A percentile compares a stretch with the other conserved stretches of the same genome.
phyloP scores from a whole-genome alignment of 2,113 vertebrate genomes.

The Pterocles orientalis region DNA sequence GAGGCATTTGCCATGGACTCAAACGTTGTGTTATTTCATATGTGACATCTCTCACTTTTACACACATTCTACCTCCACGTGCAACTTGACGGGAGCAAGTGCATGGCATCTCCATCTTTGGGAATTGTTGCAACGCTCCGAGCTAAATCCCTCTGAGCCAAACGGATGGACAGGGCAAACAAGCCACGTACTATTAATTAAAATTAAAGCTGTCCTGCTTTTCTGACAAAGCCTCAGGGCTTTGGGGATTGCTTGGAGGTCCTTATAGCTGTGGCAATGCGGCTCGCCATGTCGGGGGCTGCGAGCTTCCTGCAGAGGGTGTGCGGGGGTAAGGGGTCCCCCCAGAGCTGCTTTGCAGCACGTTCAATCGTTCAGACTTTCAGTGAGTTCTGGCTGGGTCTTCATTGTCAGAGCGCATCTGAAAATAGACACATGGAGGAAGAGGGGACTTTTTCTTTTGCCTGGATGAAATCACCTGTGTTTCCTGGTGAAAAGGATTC shows the following conservation, averaged over 20 bases:
- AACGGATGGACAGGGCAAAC: neutral
- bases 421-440: neutral
- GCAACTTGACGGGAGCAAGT: neutral
- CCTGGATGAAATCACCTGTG: neutral
- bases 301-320: neutral
- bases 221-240: too few relatives aligned
- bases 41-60: neutral
- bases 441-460: neutral
- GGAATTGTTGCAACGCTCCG: neutral
- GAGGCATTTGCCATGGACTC: neutral
- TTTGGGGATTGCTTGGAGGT: neutral
- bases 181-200: neutral
- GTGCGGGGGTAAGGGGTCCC: neutral
- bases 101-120: neutral
- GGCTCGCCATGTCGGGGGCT: rapidly evolving
- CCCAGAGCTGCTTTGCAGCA: neutral
- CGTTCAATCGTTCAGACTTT: neutral
- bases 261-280: neutral
- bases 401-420: neutral
- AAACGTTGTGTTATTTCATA: neutral
- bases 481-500: neutral
- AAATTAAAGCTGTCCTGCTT: neutral
- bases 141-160: neutral
- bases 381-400: neutral
- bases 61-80: rapidly evolving